Evolutionary conservation across 2,888 invertebrate genomes (phyloP).

Genomic region (Melanostoma scalare): DNA sequence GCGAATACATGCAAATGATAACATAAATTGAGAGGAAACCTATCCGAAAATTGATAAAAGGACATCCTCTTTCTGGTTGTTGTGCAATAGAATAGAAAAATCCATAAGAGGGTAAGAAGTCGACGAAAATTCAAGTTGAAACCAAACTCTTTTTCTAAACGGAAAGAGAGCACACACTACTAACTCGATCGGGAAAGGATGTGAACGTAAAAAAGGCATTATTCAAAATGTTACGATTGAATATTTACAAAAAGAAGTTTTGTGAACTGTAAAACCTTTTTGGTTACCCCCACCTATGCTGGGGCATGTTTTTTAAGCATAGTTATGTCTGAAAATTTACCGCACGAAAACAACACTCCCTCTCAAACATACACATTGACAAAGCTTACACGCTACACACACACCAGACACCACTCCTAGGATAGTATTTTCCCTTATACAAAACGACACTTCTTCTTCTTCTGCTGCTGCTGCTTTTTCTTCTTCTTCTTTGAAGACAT

Average conservation of each 20-base stretch:
- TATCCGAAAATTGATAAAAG: conserved; percentile 32
- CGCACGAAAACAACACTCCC: too few species aligned
- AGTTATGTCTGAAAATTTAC: neutral
- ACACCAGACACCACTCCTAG: conserved; percentile 21
- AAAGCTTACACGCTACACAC: too few species aligned
- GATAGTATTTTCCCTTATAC: conserved; percentile 17
- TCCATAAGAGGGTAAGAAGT: conserved; percentile 11
- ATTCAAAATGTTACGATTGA: conserved; percentile 34
- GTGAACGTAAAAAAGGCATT: neutral
- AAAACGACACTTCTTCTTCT: conserved; percentile 51
- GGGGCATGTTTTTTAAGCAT: conserved; percentile 39
- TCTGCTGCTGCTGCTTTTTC: too few species aligned
- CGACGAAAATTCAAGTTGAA: neutral
- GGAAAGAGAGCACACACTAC: neutral
- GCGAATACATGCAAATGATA: conserved; percentile 28
- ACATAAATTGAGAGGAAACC: conserved; percentile 26
- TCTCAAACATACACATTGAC: too few species aligned
- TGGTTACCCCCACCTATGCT: conserved; percentile 22
- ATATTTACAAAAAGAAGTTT: conserved; percentile 52
- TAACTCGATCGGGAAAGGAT: conserved; percentile 1
- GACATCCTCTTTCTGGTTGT: conserved; percentile 36
- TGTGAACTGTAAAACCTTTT: conserved; percentile 54
- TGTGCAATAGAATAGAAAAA: conserved; percentile 16
- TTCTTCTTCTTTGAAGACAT: conserved; percentile 8
- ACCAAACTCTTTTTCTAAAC: neutral